These are phyloP conservation scores for Geococcyx californianus DNA, from an alignment of 2,113 vertebrate genomes.

Conservation along the genomic window DNA sequence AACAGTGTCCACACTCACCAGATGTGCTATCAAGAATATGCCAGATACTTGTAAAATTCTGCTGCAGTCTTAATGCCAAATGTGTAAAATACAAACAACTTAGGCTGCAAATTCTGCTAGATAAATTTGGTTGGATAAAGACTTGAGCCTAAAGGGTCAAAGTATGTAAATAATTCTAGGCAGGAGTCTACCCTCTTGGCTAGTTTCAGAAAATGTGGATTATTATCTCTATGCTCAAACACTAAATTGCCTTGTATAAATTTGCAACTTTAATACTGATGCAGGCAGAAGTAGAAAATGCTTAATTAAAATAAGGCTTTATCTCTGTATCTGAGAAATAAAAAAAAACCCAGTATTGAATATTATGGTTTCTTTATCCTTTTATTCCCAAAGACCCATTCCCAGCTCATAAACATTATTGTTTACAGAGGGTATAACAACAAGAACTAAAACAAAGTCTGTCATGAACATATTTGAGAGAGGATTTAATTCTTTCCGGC, in stretches of 20 bases:
- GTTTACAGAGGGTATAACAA: not conserved
- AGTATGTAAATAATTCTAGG: constrained; percentile 34
- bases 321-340: not conserved
- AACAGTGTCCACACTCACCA: constrained; percentile 1
- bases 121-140: constrained; percentile 9
- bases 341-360: not conserved
- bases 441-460: constrained; percentile 10
- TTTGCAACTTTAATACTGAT: constrained; percentile 5
- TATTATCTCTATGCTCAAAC: not conserved
- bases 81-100: constrained; percentile 17
- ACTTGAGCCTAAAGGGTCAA: constrained; percentile 28
- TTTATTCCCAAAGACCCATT: constrained; percentile 11
- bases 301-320: constrained; percentile 47
- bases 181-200: not conserved
- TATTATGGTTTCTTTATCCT: constrained; percentile 10
- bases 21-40: constrained; percentile 25
- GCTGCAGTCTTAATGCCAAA: constrained; percentile 16
- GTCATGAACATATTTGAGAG: not conserved
- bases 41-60: constrained; percentile 21
- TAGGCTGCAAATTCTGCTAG: constrained; percentile 11
- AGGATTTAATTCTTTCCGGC: not conserved
- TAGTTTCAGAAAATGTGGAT: constrained; percentile 25
- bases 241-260: constrained; percentile 31
- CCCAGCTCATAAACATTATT: not conserved
- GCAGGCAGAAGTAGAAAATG: constrained; percentile 5